A percentile compares a stretch with the other conserved stretches of the same genome.
phyloP scores from a whole-genome alignment of 2,797 vertebrate species.

The Eleutherodactylus coqui region DNA sequence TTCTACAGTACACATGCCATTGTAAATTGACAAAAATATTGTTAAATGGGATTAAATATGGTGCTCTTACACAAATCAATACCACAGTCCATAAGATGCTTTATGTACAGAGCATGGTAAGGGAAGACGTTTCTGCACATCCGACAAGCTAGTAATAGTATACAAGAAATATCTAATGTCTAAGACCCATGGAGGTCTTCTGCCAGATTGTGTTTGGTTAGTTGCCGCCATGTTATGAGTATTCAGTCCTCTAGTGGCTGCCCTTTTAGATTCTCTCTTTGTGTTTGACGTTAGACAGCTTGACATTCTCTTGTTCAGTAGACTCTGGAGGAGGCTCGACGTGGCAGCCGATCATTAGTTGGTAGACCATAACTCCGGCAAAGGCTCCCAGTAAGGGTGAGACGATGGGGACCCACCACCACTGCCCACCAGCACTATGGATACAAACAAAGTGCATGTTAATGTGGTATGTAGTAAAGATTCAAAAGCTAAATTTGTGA shows the following conservation, averaged over 20 bases:
- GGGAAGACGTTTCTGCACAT: conserved; percentile 26
- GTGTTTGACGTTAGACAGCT: conserved; percentile 81
- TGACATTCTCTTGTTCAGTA: conserved; percentile 79
- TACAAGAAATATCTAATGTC: conserved; percentile 29
- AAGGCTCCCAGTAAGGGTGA: conserved; percentile 89
- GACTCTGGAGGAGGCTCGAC: conserved; percentile 83
- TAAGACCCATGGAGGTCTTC: conserved; percentile 14
- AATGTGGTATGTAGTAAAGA: not conserved
- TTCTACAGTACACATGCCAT: not conserved
- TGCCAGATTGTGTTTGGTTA: conserved; percentile 7
- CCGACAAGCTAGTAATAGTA: conserved; percentile 34
- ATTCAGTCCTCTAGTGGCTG: conserved; percentile 16
- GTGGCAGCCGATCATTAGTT: conserved; percentile 92
- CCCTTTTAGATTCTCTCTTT: conserved; percentile 77
- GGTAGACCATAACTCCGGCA: conserved; percentile 87
- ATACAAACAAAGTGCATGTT: conserved; percentile 29
- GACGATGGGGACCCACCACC: conserved; percentile 92
- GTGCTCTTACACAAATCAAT: not conserved
- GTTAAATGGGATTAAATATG: not conserved
- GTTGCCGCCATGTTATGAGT: conserved; percentile 18
- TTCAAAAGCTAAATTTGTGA: too few species aligned
- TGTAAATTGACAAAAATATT: conserved; percentile 1
- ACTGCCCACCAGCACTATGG: conserved; percentile 77
- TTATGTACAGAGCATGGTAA: conserved; percentile 23
- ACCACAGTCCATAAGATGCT: not conserved